Evolutionary conservation across 2,113 vertebrate species (phyloP), one percentile per base, ranked within the genome.

Genomic region (Myiozetetes cayanensis): DNA sequence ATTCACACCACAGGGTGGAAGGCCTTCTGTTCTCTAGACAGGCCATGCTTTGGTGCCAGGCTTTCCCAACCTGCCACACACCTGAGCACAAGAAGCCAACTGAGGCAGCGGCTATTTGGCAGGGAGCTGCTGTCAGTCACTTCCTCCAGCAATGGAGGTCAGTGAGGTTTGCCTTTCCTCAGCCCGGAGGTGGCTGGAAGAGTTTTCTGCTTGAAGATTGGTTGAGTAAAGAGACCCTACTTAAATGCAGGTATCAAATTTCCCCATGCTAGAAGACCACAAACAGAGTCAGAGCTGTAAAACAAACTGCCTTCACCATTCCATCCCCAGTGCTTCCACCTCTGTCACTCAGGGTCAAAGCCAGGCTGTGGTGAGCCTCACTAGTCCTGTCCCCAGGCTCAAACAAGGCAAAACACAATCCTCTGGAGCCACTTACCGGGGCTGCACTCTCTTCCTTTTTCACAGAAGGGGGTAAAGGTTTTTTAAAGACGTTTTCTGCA

Each of bases 401-500:
- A 39, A 50, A 58, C 14, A 88, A 67, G 27, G 21, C 61, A 77
- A 77, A 76, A 67, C 1, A 2, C 24, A 73, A 18, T n/a, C 52
- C 37, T 14, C 2, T 1, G 47, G 55, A 90, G 67, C 21, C 75
- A 43, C 97, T 98, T 96, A 98, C 98, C 1, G 97, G 97, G n/a
- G 98, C 96, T 31, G 97, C 56, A 30, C 96, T 97, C 89, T 98
- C 98, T 10, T 99, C 99, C 75, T 99, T 99, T 44, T 99, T 99
- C 96, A 98, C 98, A 21, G 96, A 94, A 55, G 99, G 99, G 89
- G 99, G 98, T 47, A 99, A 96, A 28, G 99, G 99, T 87, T 99
- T 99, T 98, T 99, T 99, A 96, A 99, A 99, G 61, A 99, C 98
- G 21, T 99, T 99, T 77, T 99, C 99, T 71, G 95, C 95, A 65